A percentile compares a stretch with the other conserved stretches of the same genome.
Evolutionary conservation across 2,888 invertebrate species (phyloP).

Genomic region (Empis livida): DNA sequence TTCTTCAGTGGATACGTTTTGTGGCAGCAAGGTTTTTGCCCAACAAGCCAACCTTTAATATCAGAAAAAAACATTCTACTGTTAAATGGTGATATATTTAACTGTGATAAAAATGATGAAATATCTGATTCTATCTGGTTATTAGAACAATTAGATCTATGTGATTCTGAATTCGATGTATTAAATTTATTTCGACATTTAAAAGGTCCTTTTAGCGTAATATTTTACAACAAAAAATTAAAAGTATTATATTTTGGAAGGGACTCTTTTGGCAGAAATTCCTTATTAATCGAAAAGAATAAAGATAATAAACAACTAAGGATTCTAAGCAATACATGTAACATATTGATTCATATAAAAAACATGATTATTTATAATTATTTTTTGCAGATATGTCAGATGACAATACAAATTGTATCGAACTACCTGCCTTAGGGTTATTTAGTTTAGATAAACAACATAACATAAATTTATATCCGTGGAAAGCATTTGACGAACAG

Average conservation of each 20-base stretch:
- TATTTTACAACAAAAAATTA: conserved; percentile 52
- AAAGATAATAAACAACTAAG: conserved; percentile 18
- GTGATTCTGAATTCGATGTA: conserved; percentile 21
- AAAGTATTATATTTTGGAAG: conserved; percentile 64
- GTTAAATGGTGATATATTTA: conserved; percentile 86
- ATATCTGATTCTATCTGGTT: conserved; percentile 44
- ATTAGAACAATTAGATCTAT: conserved; percentile 29
- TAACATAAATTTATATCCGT: conserved; percentile 32
- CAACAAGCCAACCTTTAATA: conserved; percentile 56
- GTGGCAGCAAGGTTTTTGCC: conserved; percentile 65
- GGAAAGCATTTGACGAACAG: conserved; percentile 13
- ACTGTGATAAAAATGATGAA: conserved; percentile 29
- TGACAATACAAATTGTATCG: conserved; percentile 35
- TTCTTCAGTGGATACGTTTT: conserved; percentile 47
- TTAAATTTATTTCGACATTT: conserved; percentile 41
- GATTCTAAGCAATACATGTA: conserved; percentile 43
- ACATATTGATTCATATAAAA: conserved; percentile 3
- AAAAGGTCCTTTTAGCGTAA: conserved; percentile 73
- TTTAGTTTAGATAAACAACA: conserved; percentile 31
- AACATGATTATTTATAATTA: background rate
- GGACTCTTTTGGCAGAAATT: conserved; percentile 75
- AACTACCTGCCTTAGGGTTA: conserved; percentile 50
- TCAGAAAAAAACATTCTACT: conserved; percentile 50
- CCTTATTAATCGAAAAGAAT: conserved; percentile 50
- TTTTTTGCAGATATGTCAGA: conserved; percentile 7